Conservation (phyloP, 2,797 vertebrate species). For the Acipenser ruthenus region DNA sequence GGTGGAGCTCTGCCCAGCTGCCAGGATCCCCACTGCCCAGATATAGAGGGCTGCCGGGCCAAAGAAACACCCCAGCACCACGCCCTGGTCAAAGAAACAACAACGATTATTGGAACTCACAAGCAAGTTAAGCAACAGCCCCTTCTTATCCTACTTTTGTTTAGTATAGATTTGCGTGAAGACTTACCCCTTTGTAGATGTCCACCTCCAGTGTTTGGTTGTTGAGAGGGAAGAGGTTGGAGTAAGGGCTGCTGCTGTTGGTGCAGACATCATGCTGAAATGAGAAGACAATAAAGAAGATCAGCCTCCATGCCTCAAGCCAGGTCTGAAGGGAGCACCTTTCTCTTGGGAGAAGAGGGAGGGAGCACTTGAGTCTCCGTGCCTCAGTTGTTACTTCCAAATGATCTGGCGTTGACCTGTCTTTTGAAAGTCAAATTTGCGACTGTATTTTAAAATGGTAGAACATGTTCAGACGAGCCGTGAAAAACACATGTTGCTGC, state of each 20-base stretch:
- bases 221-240: constrained; percentile 65
- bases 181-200: constrained; percentile 88
- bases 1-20: constrained; percentile 94
- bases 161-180: background rate
- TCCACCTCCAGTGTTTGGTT: constrained; percentile 76
- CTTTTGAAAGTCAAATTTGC: no score
- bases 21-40: constrained; percentile 92
- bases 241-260: constrained; percentile 52
- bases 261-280: constrained; percentile 59
- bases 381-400: no score
- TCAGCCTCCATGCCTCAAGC: background rate
- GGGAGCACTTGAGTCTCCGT: background rate
- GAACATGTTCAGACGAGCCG: no score
- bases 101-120: background rate
- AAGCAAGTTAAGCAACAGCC: no score
- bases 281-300: background rate
- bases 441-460: no score
- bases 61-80: constrained; percentile 83
- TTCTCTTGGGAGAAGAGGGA: background rate
- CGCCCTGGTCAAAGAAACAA: constrained; percentile 48
- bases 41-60: constrained; percentile 87
- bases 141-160: background rate
- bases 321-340: background rate
- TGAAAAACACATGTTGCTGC: constrained; percentile 9
- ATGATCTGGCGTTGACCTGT: no score